phyloP scores from a whole-genome alignment of 2,113 vertebrate species.

The Delphinapterus leucas region DNA sequence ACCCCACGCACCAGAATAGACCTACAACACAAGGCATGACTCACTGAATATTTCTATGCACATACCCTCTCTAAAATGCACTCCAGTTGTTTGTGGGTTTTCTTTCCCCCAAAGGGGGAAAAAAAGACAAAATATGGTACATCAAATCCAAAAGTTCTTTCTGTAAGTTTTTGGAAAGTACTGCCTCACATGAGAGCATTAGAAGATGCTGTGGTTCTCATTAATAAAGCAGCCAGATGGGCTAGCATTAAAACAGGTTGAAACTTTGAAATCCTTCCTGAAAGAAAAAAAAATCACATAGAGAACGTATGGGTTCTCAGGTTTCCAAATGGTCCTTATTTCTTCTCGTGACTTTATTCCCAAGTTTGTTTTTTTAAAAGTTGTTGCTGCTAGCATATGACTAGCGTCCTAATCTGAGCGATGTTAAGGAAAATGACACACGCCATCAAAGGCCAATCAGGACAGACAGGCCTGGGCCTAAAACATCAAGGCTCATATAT shows the following conservation, averaged over 20 bases:
- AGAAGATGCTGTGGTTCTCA: conserved; percentile 48
- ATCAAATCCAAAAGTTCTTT: conserved; percentile 50
- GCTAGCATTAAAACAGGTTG: conserved; percentile 56
- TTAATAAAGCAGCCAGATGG: conserved; percentile 66
- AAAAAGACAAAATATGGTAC: conserved; percentile 44
- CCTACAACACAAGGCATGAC: conserved; percentile 84
- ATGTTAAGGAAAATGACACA: not conserved
- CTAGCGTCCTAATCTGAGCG: not conserved
- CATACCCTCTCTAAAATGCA: conserved; percentile 72
- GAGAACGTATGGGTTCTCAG: conserved; percentile 36
- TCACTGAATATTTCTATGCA: conserved; percentile 79
- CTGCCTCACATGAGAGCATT: conserved; percentile 23
- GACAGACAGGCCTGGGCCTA: not conserved
- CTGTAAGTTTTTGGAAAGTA: conserved; percentile 44
- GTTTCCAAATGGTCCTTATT: conserved; percentile 63
- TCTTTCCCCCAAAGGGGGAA: not conserved
- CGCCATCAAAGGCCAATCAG: not conserved
- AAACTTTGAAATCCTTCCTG: conserved; percentile 54
- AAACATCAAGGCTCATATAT: not conserved
- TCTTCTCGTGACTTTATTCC: conserved; percentile 56
- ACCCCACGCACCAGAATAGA: conserved; percentile 85
- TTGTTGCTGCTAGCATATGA: conserved; percentile 30
- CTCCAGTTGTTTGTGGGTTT: conserved; percentile 57
- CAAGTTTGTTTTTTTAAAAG: conserved; percentile 42
- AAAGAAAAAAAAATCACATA: not conserved